Percentiles rank a stretch among this genome's conserved stretches.
Evolutionary conservation across 1,140 invertebrate species (phyloP).

Genomic region (Drosophila repletoides): DNA sequence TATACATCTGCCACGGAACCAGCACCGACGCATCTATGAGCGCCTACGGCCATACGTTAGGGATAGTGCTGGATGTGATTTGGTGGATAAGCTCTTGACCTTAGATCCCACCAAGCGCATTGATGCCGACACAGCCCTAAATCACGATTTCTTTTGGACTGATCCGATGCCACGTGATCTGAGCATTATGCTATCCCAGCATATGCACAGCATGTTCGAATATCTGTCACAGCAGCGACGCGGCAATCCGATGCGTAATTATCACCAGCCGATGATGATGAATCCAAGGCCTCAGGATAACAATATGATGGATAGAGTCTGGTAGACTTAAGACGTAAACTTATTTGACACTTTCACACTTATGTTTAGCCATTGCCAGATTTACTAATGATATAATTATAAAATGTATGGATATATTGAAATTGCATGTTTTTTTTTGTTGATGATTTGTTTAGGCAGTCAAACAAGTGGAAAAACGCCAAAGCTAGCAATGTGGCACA

Average conservation of each 20-base stretch:
- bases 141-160: constrained; percentile 99
- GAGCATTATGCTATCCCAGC: constrained; percentile 95
- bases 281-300: constrained; percentile 81
- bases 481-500: constrained; percentile 1
- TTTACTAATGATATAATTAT: too few species aligned
- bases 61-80: constrained; percentile 95
- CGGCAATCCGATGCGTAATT: constrained; percentile 88
- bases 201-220: constrained; percentile 98
- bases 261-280: constrained; percentile 84
- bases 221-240: constrained; percentile 93
- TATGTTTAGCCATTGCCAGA: too few species aligned
- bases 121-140: constrained; percentile 95
- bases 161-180: constrained; percentile 97
- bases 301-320: constrained; percentile 81
- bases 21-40: constrained; percentile 96
- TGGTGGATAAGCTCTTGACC: constrained; percentile 95
- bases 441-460: background rate
- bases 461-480: constrained; percentile 8
- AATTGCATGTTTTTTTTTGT: background rate
- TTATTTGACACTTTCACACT: too few species aligned
- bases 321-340: constrained; percentile 68
- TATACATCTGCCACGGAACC: constrained; percentile 94
- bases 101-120: constrained; percentile 95
- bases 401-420: too few species aligned
- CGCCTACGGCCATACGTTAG: constrained; percentile 95